Evolutionary conservation across 2,888 invertebrate genomes (phyloP), one percentile per base, ranked within the genome.

Genomic region (Lacanobia oleracea): DNA sequence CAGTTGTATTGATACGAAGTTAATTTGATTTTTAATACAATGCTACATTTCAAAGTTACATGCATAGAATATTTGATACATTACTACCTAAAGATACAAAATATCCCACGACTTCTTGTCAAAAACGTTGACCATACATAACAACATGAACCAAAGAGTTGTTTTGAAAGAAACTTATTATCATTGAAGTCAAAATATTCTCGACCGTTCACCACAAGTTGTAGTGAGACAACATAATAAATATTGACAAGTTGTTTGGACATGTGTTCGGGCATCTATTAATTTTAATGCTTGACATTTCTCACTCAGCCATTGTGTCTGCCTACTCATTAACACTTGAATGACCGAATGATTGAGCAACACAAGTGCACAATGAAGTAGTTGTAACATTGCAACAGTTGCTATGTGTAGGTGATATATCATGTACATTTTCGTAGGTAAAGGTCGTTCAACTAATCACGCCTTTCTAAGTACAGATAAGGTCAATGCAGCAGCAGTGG

Each of bases 381-480:
- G 60, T 70, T 33, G 77, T 84, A 79, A 80, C 83, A 64, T 70
- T 71, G 85, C 82, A 76, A 72, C 74, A 83, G 87, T 86, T 85
- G 76, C 77, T 82, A 77, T 71, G 89, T 88, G 93, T 91, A 90
- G 92, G 92, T 89, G 91, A 91, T 88, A 90, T 77, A 78, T 67
- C 77, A 81, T 72, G 72, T 40, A 76, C 86, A 86, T 80, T 89
- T 91, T 86, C 82, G 86, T 81, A 72, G 63, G 75, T 86, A 89
- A 91, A 91, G 92, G 92, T 88, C 89, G 78, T 83, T 86, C 77
- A 85, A 86, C 86, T 85, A 88, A 80, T 87, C 85, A 88, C 84
- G 88, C 91, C 92, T 93, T 92, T 93, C 93, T 91, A 92, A 91
- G 88, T 87, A 84, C 75, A 60, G 67, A 84, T 78, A 90, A 92